Base-by-base conservation (phyloP, 1,140 invertebrate genomes). In the Eumeta japonica region DNA sequence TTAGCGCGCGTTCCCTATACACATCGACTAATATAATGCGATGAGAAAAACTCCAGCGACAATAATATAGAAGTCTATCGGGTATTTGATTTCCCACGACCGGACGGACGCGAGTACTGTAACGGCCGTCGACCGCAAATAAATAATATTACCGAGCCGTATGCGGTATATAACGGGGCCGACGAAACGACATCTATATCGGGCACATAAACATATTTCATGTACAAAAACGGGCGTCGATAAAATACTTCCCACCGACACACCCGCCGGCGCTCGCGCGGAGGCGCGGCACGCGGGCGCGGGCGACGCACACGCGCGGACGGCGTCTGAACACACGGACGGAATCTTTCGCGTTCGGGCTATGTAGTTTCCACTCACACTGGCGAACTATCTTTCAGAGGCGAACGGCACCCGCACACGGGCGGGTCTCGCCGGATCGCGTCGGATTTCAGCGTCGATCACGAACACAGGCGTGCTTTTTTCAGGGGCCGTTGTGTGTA, bases 201-300 rank as follows among this genome's bases (percentile, higher is more conserved):
- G 46, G 41, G 39, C 48, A 60, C 58, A 58, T 55, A 57, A 60
- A 58, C 20, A 24, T 24, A 24, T 53, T 53, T 58, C 57, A 57
- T 59, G 57, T 62, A 71, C 59, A 66, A 65, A 67, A 72, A 72
- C 64, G 5, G 20, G n/a, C 20, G 64, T 72, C 67, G 66, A 72
- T 67, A 72, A 59, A 44, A 50, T 54, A 35, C 57, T 46, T 58
- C 10, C 15, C 3, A 42, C n/a, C n/a, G n/a, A n/a, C n/a, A n/a
- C n/a, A n/a, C n/a, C n/a, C n/a, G n/a, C n/a, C n/a, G n/a, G n/a
- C n/a, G n/a, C n/a, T n/a, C n/a, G n/a, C n/a, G n/a, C n/a, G n/a
- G n/a, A n/a, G n/a, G n/a, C n/a, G n/a, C n/a, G n/a, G n/a, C n/a
- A n/a, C n/a, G n/a, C n/a, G n/a, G n/a, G n/a, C n/a, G n/a, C n/a